These are phyloP conservation scores for Noctilio leporinus DNA, from an alignment of 2,113 vertebrate genomes.

Conservation along the genomic window DNA sequence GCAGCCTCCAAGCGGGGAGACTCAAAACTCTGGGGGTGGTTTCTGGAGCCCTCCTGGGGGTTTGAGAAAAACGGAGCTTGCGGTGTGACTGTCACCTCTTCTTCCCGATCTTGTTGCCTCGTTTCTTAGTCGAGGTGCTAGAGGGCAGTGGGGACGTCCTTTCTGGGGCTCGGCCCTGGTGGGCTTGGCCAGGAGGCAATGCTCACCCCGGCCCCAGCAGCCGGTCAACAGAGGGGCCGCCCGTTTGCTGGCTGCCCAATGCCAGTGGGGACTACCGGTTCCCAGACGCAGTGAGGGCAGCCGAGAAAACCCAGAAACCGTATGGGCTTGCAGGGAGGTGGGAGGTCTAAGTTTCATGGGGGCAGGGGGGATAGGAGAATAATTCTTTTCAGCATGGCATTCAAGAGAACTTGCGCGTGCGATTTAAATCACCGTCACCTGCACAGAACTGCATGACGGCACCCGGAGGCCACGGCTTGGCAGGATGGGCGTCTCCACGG, in stretches of 20 bases:
- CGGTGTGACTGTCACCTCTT: background rate
- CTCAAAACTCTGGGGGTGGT: background rate
- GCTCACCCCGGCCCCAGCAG: background rate
- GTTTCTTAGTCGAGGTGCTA: background rate
- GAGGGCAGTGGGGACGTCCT: background rate
- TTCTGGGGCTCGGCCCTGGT: background rate
- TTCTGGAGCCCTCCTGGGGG: background rate
- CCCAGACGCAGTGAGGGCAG: background rate
- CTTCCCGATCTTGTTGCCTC: background rate
- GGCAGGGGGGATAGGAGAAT: rapidly evolving
- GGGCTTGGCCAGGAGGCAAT: background rate
- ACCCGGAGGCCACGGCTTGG: rapidly evolving
- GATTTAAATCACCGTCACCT: rapidly evolving
- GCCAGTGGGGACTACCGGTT: background rate
- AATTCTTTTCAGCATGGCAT: background rate
- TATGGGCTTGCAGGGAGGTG: rapidly evolving
- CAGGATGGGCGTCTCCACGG: rapidly evolving
- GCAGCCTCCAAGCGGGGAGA: background rate
- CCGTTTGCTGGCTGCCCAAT: background rate
- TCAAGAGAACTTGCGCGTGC: rapidly evolving
- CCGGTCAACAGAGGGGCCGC: background rate
- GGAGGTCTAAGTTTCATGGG: no score
- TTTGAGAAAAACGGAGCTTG: background rate
- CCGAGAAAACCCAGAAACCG: background rate
- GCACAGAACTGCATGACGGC: rapidly evolving